These are phyloP conservation scores for Coracias cyanogaster DNA, from an alignment of 2,797 vertebrate species.

Conservation along the genomic window DNA sequence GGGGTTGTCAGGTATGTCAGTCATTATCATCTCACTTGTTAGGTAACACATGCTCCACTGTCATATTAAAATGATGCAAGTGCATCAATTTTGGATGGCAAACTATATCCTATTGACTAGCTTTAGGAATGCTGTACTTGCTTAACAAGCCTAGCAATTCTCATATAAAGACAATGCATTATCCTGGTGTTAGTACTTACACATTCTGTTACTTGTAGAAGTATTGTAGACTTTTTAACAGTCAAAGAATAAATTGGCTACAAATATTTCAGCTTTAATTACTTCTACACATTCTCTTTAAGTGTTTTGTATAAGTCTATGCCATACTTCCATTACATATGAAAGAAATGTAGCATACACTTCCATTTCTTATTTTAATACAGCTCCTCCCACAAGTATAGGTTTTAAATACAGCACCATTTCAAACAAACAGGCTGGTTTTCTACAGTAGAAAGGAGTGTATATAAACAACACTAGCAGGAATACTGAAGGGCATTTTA, in stretches of 20 bases:
- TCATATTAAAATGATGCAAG: not conserved
- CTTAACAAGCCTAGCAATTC: not conserved
- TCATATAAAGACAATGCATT: not conserved
- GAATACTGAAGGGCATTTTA: slow-evolving; percentile 15
- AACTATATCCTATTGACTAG: not conserved
- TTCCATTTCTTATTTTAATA: not conserved
- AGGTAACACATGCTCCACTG: not conserved
- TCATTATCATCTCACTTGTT: not conserved
- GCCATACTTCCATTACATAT: not conserved
- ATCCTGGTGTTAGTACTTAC: not conserved
- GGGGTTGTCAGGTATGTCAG: not conserved
- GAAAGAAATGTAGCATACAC: not conserved
- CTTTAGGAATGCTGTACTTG: not conserved
- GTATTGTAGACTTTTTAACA: not conserved
- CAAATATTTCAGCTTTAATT: not conserved
- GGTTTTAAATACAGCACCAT: not conserved
- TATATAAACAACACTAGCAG: not conserved
- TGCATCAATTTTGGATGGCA: not conserved
- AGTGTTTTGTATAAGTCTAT: not conserved
- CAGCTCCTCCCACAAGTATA: not conserved
- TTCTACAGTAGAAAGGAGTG: not conserved
- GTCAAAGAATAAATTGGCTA: not conserved
- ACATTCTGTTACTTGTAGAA: not conserved
- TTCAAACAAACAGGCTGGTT: not conserved
- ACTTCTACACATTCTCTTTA: not conserved